Evolutionary conservation across 2,113 vertebrate genomes (phyloP).

Genomic region (Cygnus buccinator): DNA sequence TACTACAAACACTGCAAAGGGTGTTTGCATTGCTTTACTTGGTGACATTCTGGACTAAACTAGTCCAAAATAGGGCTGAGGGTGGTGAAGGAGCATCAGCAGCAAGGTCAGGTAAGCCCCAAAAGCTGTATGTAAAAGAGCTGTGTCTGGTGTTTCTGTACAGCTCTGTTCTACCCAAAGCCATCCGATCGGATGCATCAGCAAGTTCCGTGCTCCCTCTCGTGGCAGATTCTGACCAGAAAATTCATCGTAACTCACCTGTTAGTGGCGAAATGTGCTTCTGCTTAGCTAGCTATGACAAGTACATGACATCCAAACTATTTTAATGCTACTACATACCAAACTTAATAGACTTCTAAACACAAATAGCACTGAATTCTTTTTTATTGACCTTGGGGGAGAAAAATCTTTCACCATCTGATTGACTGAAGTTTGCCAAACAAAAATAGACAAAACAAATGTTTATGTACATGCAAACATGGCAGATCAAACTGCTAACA

Average conservation of each 20-base stretch:
- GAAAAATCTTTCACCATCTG: constrained; percentile 92
- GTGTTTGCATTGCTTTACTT: neutral
- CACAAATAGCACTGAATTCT: constrained; percentile 75
- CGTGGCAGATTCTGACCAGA: constrained; percentile 44
- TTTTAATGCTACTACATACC: neutral
- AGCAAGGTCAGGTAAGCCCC: fast-evolving
- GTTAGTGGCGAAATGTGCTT: neutral
- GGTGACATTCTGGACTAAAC: neutral
- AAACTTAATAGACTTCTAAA: constrained; percentile 59
- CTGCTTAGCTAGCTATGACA: neutral
- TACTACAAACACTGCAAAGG: neutral
- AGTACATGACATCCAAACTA: neutral
- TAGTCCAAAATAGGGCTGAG: neutral
- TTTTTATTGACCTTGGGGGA: constrained; percentile 92
- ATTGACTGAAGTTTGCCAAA: constrained; percentile 85
- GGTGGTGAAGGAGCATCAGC: neutral
- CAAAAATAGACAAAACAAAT: constrained; percentile 90
- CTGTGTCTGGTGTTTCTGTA: fast-evolving
- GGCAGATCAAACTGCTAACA: constrained; percentile 78
- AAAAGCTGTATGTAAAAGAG: fast-evolving
- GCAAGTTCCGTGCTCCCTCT: constrained; percentile 69
- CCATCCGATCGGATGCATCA: neutral
- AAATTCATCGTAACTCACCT: neutral
- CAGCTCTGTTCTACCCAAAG: too few species aligned
- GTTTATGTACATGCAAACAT: constrained; percentile 90